Evolutionary conservation across 92 coral and sea anemone species (phyloP).

Genomic region (Isaurus tuberculatus): DNA sequence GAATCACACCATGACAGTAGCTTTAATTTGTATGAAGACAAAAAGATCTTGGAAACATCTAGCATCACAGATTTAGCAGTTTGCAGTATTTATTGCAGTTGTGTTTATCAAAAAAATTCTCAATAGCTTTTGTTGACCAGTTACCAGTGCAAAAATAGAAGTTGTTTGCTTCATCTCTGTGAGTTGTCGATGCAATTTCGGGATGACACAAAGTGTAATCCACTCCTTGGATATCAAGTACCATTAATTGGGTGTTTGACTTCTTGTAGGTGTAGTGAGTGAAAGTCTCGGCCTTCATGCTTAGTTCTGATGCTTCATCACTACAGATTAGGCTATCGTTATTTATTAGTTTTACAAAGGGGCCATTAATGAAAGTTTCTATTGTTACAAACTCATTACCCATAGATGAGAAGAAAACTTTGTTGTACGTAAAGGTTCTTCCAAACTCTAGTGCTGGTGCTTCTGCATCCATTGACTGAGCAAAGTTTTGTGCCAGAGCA

Average conservation of each 20-base stretch:
- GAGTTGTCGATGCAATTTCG: constrained; percentile 20
- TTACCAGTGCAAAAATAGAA: constrained; percentile 42
- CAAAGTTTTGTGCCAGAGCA: constrained; percentile 51
- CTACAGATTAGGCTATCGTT: constrained; percentile 18
- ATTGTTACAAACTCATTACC: constrained; percentile 39
- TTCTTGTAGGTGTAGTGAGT: constrained; percentile 54
- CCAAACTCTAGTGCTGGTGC: constrained; percentile 45
- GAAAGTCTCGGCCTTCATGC: constrained; percentile 70
- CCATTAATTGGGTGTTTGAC: constrained; percentile 61
- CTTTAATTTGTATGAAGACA: constrained; percentile 23
- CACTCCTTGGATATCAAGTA: constrained; percentile 66
- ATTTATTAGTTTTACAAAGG: constrained; percentile 40
- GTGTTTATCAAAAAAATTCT: constrained; percentile 2
- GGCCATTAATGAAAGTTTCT: constrained; percentile 33
- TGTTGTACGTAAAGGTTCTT: constrained; percentile 34
- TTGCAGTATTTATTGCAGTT: constrained; percentile 47
- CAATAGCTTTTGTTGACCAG: constrained; percentile 40
- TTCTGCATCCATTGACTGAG: constrained; percentile 27
- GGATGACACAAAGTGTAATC: constrained; percentile 42
- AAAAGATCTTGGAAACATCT: constrained; percentile 10
- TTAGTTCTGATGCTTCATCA: constrained; percentile 37
- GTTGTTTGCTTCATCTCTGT: constrained; percentile 31
- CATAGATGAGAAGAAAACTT: constrained; percentile 43
- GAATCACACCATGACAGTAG: constrained; percentile 15
- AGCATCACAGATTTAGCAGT: constrained; percentile 39